Evolutionary conservation across 2,797 vertebrate genomes (phyloP).

Genomic region (Sorex maritimensis): DNA sequence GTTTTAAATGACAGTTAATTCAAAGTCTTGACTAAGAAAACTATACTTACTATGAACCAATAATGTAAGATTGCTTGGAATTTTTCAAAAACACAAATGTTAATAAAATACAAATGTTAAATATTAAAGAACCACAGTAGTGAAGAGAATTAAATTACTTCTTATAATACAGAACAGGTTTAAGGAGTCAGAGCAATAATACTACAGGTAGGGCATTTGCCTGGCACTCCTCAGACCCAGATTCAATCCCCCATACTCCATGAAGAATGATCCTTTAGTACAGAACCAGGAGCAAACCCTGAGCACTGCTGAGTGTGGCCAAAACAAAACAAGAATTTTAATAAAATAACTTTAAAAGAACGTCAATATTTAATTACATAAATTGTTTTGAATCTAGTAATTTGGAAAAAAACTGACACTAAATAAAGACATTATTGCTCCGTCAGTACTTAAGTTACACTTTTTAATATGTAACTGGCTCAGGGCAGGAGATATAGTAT

Average conservation of each 20-base stretch:
- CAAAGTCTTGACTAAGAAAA: constrained; percentile 61
- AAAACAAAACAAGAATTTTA: no score
- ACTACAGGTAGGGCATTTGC: no score
- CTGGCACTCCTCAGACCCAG: no score
- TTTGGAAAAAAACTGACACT: constrained; percentile 11
- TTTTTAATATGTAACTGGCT: constrained; percentile 52
- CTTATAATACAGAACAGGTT: constrained; percentile 44
- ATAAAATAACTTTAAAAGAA: no score
- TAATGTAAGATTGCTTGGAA: constrained; percentile 59
- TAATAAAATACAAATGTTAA: constrained; percentile 52
- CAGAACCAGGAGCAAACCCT: no score
- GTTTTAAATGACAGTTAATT: constrained; percentile 53
- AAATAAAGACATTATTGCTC: background rate
- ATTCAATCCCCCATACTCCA: background rate
- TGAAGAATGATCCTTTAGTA: no score
- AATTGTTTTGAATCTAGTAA: constrained; percentile 55
- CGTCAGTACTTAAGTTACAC: background rate
- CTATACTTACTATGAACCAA: constrained; percentile 30
- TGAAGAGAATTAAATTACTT: constrained; percentile 68
- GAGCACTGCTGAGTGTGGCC: no score
- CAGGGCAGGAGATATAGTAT: background rate
- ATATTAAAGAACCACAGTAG: constrained; percentile 39
- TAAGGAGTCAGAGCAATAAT: background rate
- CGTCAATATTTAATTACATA: constrained; percentile 43
- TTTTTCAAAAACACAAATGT: constrained; percentile 57